Percentiles rank a stretch among this genome's conserved stretches.
These are phyloP conservation scores for Eupithecia vulgata DNA, from an alignment of 2,888 invertebrate genomes.

Conservation along the genomic window DNA sequence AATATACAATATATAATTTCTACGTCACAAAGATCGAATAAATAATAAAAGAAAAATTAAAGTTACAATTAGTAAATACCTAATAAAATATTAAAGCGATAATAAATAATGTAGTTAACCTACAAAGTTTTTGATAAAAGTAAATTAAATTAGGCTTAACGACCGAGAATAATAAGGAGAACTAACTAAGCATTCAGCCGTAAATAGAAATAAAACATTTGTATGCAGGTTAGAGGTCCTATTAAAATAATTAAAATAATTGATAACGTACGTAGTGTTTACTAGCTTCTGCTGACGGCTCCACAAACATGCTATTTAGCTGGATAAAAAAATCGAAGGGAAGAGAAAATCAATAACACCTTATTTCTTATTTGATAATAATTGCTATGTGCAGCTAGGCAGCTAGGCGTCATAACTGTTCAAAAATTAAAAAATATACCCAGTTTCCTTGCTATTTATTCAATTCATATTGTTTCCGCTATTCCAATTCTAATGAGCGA, in stretches of 20 bases:
- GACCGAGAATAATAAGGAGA: not conserved
- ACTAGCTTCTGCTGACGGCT: not conserved
- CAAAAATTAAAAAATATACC: no score
- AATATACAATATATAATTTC: no score
- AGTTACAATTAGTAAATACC: no score
- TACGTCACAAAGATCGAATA: not conserved
- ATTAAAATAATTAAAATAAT: not conserved
- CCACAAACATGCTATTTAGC: not conserved
- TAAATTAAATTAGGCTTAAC: not conserved
- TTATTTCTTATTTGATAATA: no score
- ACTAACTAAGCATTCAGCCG: not conserved
- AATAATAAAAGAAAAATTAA: no score
- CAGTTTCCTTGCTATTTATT: no score
- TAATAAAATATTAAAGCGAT: not conserved
- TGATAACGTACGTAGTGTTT: not conserved
- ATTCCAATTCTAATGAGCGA: no score
- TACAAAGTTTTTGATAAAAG: not conserved
- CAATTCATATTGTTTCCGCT: no score
- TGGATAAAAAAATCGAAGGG: no score
- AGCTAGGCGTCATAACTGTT: no score
- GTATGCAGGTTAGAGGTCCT: not conserved
- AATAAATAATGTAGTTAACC: not conserved
- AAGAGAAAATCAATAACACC: no score
- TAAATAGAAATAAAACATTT: not conserved
- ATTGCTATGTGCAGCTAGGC: no score